Conservation (phyloP, 2,888 invertebrate species). For the Lithosia quadra region DNA sequence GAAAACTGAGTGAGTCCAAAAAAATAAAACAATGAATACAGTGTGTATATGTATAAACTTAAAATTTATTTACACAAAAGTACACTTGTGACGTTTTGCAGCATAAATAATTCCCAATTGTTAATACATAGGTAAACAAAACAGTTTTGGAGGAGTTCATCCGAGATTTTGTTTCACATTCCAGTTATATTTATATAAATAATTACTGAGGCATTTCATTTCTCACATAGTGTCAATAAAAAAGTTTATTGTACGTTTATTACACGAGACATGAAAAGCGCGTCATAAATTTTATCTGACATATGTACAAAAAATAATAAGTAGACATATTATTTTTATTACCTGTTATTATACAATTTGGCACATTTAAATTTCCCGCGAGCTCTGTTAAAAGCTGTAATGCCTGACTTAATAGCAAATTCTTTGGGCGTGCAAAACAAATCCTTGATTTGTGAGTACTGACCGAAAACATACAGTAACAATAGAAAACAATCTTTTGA, state of each 20-base stretch:
- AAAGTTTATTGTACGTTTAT: conserved; percentile 33
- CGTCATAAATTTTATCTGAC: conserved; percentile 50
- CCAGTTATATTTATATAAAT: conserved; percentile 47
- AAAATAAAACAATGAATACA: conserved; percentile 75
- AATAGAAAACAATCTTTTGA: conserved; percentile 59
- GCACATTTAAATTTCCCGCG: conserved; percentile 68
- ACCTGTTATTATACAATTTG: conserved; percentile 73
- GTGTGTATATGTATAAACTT: conserved; percentile 85
- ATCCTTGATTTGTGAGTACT: conserved; percentile 63
- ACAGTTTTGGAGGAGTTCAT: conserved; percentile 40
- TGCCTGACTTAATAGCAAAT: conserved; percentile 57
- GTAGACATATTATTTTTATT: conserved; percentile 38
- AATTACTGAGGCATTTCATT: conserved; percentile 42
- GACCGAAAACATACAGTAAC: conserved; percentile 71
- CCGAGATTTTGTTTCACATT: conserved; percentile 48
- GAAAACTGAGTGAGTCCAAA: neutral
- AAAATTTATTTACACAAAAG: conserved; percentile 86
- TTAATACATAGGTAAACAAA: conserved; percentile 35
- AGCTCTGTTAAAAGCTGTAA: conserved; percentile 51
- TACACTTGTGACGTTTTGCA: conserved; percentile 83
- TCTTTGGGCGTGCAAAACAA: conserved; percentile 71
- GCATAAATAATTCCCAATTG: conserved; percentile 62
- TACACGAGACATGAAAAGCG: conserved; percentile 49
- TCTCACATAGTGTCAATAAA: conserved; percentile 38
- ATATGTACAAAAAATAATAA: conserved; percentile 54